phyloP scores from a whole-genome alignment of 2,113 vertebrate genomes.

The Misgurnus anguillicaudatus region DNA sequence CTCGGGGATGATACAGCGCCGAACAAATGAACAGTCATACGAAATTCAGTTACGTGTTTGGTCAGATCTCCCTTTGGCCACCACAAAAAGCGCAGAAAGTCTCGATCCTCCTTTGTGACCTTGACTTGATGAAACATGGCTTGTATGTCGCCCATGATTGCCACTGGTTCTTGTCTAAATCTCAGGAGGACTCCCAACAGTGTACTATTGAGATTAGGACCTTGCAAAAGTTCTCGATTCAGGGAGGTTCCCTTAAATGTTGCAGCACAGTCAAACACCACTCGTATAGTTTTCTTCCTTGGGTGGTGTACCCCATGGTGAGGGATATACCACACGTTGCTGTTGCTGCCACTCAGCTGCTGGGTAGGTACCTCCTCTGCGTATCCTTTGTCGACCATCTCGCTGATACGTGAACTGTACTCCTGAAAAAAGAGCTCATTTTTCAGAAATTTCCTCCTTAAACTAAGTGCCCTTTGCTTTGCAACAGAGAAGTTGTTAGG shows the following conservation, averaged over 20 bases:
- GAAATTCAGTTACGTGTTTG: slow-evolving; percentile 1
- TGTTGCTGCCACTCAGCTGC: not conserved
- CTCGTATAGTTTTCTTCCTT: not conserved
- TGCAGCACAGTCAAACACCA: slow-evolving; percentile 47
- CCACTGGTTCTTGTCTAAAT: not conserved
- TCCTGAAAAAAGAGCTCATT: too few species aligned
- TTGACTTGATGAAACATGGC: not conserved
- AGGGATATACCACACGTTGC: slow-evolving; percentile 32
- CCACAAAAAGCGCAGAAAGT: too few species aligned
- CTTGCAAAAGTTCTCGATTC: not conserved
- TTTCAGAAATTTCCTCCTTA: too few species aligned
- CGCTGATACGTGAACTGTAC: too few species aligned
- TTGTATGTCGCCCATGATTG: not conserved
- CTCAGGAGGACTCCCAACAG: not conserved
- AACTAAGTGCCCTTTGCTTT: not conserved
- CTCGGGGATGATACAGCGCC: too few species aligned
- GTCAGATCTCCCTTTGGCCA: not conserved
- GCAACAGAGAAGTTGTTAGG: not conserved
- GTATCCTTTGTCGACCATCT: not conserved
- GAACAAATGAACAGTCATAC: slow-evolving; percentile 40
- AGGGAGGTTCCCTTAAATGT: not conserved
- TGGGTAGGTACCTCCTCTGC: not conserved
- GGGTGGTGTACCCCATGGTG: slow-evolving; percentile 41
- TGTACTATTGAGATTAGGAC: not conserved
- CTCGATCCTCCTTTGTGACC: not conserved